A percentile compares a stretch with the other conserved stretches of the same genome.
phyloP scores from a whole-genome alignment of 1,140 invertebrate genomes.

The Cydia strobilella region DNA sequence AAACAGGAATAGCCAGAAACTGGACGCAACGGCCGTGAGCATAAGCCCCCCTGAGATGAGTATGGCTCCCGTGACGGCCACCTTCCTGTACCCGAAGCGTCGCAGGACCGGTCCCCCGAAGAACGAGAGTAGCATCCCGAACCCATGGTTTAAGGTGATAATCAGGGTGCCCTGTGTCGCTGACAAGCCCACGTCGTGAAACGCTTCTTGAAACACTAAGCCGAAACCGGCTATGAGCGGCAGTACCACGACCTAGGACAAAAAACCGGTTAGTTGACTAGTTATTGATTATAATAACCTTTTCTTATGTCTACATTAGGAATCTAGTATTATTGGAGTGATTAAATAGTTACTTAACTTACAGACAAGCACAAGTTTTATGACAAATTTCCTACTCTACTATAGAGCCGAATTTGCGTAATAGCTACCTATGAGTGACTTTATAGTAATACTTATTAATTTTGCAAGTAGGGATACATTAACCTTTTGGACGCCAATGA shows the following conservation, averaged over 20 bases:
- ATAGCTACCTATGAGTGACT: no score
- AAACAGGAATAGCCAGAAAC: constrained; percentile 80
- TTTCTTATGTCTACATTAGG: no score
- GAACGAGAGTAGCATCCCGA: constrained; percentile 83
- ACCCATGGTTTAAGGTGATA: constrained; percentile 82
- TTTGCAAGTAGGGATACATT: no score
- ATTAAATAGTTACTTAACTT: no score
- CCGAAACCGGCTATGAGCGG: constrained; percentile 81
- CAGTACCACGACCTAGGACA: constrained; percentile 78
- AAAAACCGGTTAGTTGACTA: background rate
- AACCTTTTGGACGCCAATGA: no score
- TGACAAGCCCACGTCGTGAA: constrained; percentile 72
- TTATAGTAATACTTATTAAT: no score
- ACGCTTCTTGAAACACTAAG: constrained; percentile 81
- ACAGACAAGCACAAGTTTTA: no score
- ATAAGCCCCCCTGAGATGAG: constrained; percentile 78
- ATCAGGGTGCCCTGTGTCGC: constrained; percentile 81
- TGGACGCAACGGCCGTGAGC: constrained; percentile 74
- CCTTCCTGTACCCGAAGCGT: constrained; percentile 81
- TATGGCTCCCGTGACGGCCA: constrained; percentile 77
- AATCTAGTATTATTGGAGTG: no score
- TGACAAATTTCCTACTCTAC: no score
- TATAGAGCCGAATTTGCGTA: no score
- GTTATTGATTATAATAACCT: background rate
- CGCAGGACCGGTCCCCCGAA: constrained; percentile 81